These are phyloP conservation scores for Rhynchonycteris naso DNA, from an alignment of 2,797 vertebrate genomes.

Conservation along the genomic window DNA sequence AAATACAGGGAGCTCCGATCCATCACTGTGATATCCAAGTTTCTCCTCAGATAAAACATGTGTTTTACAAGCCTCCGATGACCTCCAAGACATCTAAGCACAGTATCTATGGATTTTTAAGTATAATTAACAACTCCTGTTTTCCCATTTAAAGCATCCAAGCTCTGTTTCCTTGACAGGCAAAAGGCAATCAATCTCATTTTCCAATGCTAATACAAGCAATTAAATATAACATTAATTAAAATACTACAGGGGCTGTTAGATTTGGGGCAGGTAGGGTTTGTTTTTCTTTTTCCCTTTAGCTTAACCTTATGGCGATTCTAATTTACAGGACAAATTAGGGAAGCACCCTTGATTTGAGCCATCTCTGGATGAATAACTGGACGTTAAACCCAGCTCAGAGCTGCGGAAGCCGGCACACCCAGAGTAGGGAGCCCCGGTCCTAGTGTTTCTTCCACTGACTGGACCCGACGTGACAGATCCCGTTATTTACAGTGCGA, in stretches of 20 bases:
- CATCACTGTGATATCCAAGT: constrained; percentile 63
- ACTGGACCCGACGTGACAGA: constrained; percentile 72
- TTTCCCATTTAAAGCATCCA: constrained; percentile 82
- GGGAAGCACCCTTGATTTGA: constrained; percentile 81
- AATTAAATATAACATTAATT: constrained; percentile 88
- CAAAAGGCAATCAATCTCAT: constrained; percentile 86
- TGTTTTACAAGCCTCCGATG: constrained; percentile 74
- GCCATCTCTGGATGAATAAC: constrained; percentile 82
- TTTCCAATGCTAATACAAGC: constrained; percentile 86
- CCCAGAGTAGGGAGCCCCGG: constrained; percentile 45
- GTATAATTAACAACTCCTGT: constrained; percentile 85
- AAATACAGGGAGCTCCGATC: constrained; percentile 70
- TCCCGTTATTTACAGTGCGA: constrained; percentile 79
- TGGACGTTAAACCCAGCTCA: constrained; percentile 81
- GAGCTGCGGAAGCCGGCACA: constrained; percentile 76
- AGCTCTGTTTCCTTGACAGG: constrained; percentile 84
- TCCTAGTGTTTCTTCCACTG: constrained; percentile 76
- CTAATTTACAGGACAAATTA: constrained; percentile 86
- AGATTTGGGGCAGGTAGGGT: constrained; percentile 68
- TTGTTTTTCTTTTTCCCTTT: constrained; percentile 52
- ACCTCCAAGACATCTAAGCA: constrained; percentile 82
- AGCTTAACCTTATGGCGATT: constrained; percentile 83
- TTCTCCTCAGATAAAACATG: constrained; percentile 77
- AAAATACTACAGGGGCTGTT: constrained; percentile 85
- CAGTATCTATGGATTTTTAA: constrained; percentile 82